These are phyloP conservation scores for Archegozetes longisetosus DNA, from an alignment of 1,140 invertebrate genomes.

Conservation along the genomic window DNA sequence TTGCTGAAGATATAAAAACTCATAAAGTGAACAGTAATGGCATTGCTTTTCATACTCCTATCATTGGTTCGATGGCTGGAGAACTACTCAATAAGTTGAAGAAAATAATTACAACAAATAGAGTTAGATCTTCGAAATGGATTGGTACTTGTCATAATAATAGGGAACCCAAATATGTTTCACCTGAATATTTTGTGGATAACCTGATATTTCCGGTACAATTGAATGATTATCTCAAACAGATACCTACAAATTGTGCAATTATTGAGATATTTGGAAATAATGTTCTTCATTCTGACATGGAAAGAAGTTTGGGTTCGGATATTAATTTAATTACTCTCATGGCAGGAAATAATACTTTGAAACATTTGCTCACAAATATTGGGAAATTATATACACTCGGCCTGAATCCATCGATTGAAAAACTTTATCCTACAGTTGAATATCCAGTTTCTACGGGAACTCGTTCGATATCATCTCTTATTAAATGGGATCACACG, in stretches of 20 bases:
- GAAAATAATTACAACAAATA: constrained; percentile 57
- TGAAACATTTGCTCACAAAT: not conserved
- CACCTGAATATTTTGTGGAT: constrained; percentile 40
- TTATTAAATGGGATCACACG: constrained; percentile 37
- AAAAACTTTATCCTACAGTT: constrained; percentile 26
- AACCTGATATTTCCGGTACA: constrained; percentile 48
- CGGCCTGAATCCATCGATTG: constrained; percentile 50
- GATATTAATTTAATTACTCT: constrained; percentile 32
- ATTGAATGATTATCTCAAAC: constrained; percentile 60
- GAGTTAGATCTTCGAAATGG: constrained; percentile 60
- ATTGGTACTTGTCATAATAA: constrained; percentile 78
- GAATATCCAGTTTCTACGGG: constrained; percentile 32
- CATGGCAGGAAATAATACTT: constrained; percentile 28
- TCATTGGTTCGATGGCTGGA: constrained; percentile 65
- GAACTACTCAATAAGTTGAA: constrained; percentile 55
- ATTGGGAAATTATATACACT: constrained; percentile 49
- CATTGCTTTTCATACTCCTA: constrained; percentile 85
- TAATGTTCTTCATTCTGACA: constrained; percentile 54
- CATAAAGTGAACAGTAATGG: constrained; percentile 70
- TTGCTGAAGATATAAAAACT: constrained; percentile 54
- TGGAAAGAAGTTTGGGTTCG: constrained; percentile 45
- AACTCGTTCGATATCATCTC: constrained; percentile 32
- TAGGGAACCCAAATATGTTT: constrained; percentile 46
- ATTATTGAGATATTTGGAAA: constrained; percentile 48
- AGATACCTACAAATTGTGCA: constrained; percentile 58